A percentile compares a stretch with the other conserved stretches of the same genome.
Evolutionary conservation across 2,888 invertebrate genomes (phyloP).

Genomic region (Hydriomena furcata): DNA sequence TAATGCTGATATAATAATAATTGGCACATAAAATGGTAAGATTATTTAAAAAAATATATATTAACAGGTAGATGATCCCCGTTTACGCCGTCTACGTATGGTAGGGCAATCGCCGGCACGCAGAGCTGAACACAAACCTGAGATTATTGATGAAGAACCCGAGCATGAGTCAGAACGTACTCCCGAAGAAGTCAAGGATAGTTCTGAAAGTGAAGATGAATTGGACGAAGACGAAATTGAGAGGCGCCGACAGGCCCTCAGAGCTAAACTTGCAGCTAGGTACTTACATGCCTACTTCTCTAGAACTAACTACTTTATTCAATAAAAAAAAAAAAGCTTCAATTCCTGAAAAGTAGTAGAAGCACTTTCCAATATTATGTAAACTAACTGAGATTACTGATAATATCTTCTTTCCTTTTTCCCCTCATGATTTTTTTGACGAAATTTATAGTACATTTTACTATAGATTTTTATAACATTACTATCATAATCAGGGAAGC

Average conservation of each 20-base stretch:
- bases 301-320: no score
- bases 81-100: conserved; percentile 90
- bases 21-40: no score
- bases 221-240: conserved; percentile 94
- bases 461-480: no score
- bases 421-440: no score
- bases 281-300: conserved; percentile 30
- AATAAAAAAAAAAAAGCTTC: no score
- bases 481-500: conserved; percentile 76
- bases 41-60: background rate
- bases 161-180: conserved; percentile 75
- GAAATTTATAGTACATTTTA: no score
- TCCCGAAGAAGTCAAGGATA: conserved; percentile 63
- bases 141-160: conserved; percentile 74
- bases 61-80: conserved; percentile 89
- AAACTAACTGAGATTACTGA: no score
- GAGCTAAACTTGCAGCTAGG: conserved; percentile 75
- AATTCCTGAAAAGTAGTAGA: no score
- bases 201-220: conserved; percentile 91
- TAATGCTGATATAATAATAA: no score
- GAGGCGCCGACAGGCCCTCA: conserved; percentile 85
- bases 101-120: conserved; percentile 78
- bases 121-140: conserved; percentile 82
- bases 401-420: no score
- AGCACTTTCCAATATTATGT: no score